Conservation (phyloP, 1,140 invertebrate species). For the Papilio xuthus region DNA sequence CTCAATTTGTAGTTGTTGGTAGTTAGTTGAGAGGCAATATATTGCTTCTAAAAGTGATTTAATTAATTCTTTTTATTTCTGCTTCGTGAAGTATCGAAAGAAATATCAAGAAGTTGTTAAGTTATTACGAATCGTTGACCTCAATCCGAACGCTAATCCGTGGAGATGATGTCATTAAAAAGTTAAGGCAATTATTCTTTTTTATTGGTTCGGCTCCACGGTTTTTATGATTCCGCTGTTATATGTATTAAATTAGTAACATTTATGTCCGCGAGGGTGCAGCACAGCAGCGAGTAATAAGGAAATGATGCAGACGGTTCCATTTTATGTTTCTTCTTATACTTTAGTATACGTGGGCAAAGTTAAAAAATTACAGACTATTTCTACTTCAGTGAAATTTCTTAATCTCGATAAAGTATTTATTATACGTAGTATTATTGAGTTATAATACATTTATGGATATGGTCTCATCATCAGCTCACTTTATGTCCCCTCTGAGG, state of each 20-base stretch:
- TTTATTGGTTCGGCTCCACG: conserved; percentile 52
- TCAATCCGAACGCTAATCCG: conserved; percentile 47
- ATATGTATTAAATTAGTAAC: conserved; percentile 51
- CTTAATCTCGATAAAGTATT: not conserved
- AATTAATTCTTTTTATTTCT: not conserved
- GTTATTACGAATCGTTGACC: conserved; percentile 51
- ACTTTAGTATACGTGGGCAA: conserved; percentile 3
- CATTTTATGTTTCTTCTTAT: conserved; percentile 17
- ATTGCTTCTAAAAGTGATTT: not conserved
- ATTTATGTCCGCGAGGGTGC: conserved; percentile 37
- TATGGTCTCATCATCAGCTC: too few relatives aligned
- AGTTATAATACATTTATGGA: too few relatives aligned
- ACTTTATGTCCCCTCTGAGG: too few relatives aligned
- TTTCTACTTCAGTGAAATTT: not conserved
- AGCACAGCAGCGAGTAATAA: conserved; percentile 10
- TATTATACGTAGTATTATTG: too few relatives aligned
- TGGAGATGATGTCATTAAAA: conserved; percentile 64
- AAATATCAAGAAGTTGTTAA: conserved; percentile 13
- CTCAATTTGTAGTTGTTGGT: too few relatives aligned
- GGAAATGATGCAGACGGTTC: conserved; percentile 27
- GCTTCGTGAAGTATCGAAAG: not conserved
- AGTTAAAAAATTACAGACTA: not conserved
- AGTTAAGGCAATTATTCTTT: conserved; percentile 54
- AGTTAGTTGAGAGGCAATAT: not conserved
- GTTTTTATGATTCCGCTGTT: conserved; percentile 51